Evolutionary conservation across 2,797 vertebrate genomes (phyloP).

Genomic region (Decapterus maruadsi): DNA sequence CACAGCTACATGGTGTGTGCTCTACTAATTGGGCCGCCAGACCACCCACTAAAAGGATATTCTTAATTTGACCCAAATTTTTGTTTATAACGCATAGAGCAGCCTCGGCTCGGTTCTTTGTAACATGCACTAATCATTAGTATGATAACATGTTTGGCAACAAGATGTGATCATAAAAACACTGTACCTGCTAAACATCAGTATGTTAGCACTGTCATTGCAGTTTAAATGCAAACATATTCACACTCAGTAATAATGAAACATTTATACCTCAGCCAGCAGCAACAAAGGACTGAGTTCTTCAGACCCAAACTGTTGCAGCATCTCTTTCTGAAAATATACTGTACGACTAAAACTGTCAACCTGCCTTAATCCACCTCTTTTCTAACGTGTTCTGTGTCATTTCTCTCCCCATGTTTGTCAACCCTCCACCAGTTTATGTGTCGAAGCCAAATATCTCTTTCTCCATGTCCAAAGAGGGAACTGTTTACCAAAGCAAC

Average conservation of each 20-base stretch:
- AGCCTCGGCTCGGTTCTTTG: not conserved
- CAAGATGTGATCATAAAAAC: not conserved
- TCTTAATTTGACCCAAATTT: not conserved
- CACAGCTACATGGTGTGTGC: too few species aligned
- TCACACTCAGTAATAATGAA: not conserved
- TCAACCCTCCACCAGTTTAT: slow-evolving; percentile 62
- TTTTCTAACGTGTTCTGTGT: not conserved
- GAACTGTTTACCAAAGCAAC: slow-evolving; percentile 64
- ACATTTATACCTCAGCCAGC: not conserved
- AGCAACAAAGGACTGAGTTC: not conserved
- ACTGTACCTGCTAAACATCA: not conserved
- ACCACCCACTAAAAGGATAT: too few species aligned
- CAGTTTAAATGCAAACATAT: too few species aligned
- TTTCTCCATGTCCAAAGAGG: slow-evolving; percentile 73
- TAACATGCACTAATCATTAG: not conserved
- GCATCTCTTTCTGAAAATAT: not conserved
- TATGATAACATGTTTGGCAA: not conserved
- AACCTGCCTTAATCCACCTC: not conserved
- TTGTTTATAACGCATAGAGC: not conserved
- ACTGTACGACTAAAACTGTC: not conserved
- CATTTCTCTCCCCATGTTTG: not conserved
- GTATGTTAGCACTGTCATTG: too few species aligned
- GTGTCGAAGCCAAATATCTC: slow-evolving; percentile 79
- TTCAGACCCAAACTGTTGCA: not conserved
- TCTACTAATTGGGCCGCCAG: too few species aligned